Base-by-base conservation (phyloP, 1,140 invertebrate genomes). In the Hyphantria cunea region DNA sequence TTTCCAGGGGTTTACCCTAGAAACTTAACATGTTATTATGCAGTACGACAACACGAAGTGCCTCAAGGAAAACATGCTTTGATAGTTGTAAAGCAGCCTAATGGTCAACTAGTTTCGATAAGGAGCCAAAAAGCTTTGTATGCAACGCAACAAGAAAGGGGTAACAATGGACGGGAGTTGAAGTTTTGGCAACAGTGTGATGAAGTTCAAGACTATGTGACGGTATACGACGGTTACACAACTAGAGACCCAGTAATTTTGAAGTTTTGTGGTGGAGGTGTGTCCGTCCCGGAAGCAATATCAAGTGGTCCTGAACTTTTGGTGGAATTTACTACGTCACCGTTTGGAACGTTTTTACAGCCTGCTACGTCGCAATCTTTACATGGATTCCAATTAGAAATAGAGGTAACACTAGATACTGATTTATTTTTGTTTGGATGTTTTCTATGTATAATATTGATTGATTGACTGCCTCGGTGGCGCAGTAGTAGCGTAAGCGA, bases 1-100 rank as follows among this genome's bases (percentile, higher is more conserved):
- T 98, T 96, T 88, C 97, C 97, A 7, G 97, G 97, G 45, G 93
- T 98, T 37, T 98, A 98, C 88, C 97, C 97, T 0, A 93, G 97
- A 39, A 98, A 98, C 87, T 93, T 97, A 74, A 96, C 96, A 39
- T 97, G 96, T 82, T 97, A 97, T 88, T 97, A 96, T 76, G 96
- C 96, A 37, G 95, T 97, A 25, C 86, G 94, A 59, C 95, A 96
- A 84, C 95, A 96, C 84, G 95, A 95, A 80, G 94, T 96, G 67
- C 96, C 96, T 41, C 92, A 93, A 66, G 95, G 95, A 62, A 96
- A 96, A 89, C 95, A 97, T 82, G 96, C 96, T 4, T 91, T 97
- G 66, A 96, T 97, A 74, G 94, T 95, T 48, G 95, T 97, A 17
- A 93, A 93, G 73, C 96, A 97, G 80, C 93, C 94, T 25, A 95